Conservation (phyloP, 2,797 vertebrate species). For the Sparus aurata region DNA sequence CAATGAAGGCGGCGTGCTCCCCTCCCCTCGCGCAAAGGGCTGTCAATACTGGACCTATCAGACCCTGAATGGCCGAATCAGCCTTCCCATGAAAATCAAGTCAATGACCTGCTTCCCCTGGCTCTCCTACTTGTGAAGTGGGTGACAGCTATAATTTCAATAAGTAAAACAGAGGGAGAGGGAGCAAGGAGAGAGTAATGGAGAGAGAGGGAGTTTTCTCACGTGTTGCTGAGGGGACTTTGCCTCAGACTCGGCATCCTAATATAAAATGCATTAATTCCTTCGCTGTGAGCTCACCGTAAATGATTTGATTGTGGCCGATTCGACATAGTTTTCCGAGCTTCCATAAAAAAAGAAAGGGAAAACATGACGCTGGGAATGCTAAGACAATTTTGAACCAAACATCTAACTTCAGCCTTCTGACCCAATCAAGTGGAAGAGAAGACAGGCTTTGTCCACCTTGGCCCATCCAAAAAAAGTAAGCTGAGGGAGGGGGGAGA, state of each 20-base stretch:
- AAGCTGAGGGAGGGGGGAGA: constrained; percentile 43
- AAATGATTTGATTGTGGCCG: constrained; percentile 93
- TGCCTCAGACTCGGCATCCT: constrained; percentile 86
- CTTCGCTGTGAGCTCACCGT: constrained; percentile 88
- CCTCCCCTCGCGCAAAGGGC: constrained; percentile 84
- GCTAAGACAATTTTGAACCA: constrained; percentile 90
- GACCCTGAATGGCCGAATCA: constrained; percentile 89
- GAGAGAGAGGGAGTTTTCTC: constrained; percentile 87
- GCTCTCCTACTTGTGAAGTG: constrained; percentile 85
- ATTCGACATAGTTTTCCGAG: constrained; percentile 90
- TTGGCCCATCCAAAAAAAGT: constrained; percentile 84
- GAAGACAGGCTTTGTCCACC: constrained; percentile 89
- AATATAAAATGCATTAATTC: constrained; percentile 93
- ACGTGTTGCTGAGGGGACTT: constrained; percentile 87
- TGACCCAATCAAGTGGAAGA: constrained; percentile 94
- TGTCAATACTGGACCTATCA: constrained; percentile 89
- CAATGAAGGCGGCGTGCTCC: constrained; percentile 84
- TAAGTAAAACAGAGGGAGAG: constrained; percentile 75
- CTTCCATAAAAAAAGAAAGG: constrained; percentile 36
- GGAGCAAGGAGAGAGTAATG: constrained; percentile 32
- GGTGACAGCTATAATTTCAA: constrained; percentile 90
- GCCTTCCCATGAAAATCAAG: constrained; percentile 99
- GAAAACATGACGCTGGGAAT: constrained; percentile 86
- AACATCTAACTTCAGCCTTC: constrained; percentile 89
- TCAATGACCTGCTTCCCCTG: constrained; percentile 91